Base-by-base conservation (phyloP, 2,888 invertebrate genomes). In the Noctua janthina region DNA sequence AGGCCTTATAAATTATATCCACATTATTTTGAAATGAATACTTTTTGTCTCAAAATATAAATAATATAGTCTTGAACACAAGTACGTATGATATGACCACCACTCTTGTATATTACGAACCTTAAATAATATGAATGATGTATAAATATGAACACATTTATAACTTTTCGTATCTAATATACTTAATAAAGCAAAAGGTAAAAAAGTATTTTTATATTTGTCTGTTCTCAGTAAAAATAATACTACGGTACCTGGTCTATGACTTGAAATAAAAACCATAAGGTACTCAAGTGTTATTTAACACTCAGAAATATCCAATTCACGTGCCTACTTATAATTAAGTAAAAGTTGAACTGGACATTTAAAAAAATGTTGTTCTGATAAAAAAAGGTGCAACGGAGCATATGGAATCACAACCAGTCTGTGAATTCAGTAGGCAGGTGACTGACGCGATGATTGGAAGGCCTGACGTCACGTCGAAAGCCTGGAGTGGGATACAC, bases 401-500 rank as follows among this genome's bases (percentile, higher is more conserved):
- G 81, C 43, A 56, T 51, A 46, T 23, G 39, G 15, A 54, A 67
- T 46, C 23, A 54, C 46, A 62, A 71, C 51, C 23, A 39, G 59
- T 79, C 66, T n/a, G 54, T 68, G 46, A 68, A 15, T 29, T 46
- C n/a, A 68, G 20, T 39, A 35, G 43, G 43, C 80, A 80, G 49
- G 81, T 77, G 84, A 75, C 66, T 79, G 87, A 83, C 80, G 64
- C 3, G 29, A 80, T 89, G 84, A 87, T 88, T 88, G 90, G 35
- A 15, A 43, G 49, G 56, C 64, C 43, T 43, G 20, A 35, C 49
- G 46, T 51, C 23, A 49, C 29, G 69, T 51, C 67, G 43, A 67
- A 59, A 43, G 39, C 17, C 35, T 20, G 68, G 43, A 15, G 59
- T 66, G 62, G 56, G 20, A 23, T 43, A 43, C 46, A 15, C 54